phyloP scores from a whole-genome alignment of 2,888 invertebrate species.

The Dolichomitus sp. region DNA sequence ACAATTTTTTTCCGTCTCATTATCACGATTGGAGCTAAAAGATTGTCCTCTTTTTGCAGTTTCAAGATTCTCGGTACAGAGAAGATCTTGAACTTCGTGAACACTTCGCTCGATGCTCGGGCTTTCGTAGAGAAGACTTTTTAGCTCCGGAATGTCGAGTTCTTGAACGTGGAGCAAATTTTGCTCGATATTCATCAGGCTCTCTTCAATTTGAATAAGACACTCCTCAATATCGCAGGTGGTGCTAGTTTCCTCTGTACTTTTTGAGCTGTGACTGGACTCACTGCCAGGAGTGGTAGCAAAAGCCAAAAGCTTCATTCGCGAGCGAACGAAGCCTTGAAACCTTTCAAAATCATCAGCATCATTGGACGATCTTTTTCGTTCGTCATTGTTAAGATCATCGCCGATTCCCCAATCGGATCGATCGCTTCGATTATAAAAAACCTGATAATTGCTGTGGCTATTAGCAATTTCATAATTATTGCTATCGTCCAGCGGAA shows the following conservation, averaged over 20 bases:
- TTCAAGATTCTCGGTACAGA: conserved; percentile 73
- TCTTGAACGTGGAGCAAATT: conserved; percentile 81
- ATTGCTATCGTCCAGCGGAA: conserved; percentile 59
- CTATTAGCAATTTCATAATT: conserved; percentile 80
- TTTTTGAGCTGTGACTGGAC: conserved; percentile 64
- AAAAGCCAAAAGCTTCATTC: conserved; percentile 33
- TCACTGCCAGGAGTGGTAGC: conserved; percentile 34
- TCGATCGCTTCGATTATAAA: conserved; percentile 71
- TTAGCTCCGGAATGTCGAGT: conserved; percentile 79
- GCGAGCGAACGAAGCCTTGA: conserved; percentile 52
- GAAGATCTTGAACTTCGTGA: conserved; percentile 75
- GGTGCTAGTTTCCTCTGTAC: conserved; percentile 70
- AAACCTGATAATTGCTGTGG: conserved; percentile 79
- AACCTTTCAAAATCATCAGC: conserved; percentile 44
- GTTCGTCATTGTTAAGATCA: conserved; percentile 13
- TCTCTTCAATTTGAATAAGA: conserved; percentile 81
- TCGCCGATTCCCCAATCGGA: conserved; percentile 29
- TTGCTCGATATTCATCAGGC: conserved; percentile 80
- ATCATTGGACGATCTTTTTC: conserved; percentile 9
- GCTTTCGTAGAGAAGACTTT: conserved; percentile 78
- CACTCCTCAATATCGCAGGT: conserved; percentile 80
- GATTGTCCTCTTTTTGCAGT: conserved; percentile 49
- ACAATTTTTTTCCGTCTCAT: not conserved
- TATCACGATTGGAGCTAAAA: not conserved
- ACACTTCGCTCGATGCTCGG: conserved; percentile 77